phyloP scores from a whole-genome alignment of 2,113 vertebrate genomes.

The Nerophis ophidion region DNA sequence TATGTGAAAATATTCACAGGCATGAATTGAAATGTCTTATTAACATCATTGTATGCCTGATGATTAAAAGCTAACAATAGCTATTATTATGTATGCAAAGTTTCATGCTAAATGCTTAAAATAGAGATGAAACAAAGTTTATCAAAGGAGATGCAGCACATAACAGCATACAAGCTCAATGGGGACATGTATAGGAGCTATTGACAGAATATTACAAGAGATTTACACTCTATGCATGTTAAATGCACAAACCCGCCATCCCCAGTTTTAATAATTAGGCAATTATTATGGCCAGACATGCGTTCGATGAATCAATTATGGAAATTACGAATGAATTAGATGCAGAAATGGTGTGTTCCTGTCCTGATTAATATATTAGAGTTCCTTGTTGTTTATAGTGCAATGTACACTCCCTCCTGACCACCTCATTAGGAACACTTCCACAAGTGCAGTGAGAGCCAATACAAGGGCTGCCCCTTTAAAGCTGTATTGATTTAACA shows the following conservation, averaged over 20 bases:
- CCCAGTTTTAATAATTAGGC: conserved; percentile 18
- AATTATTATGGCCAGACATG: conserved; percentile 28
- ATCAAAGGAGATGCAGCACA: conserved; percentile 2
- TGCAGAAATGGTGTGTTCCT: conserved; percentile 11
- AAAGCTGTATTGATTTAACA: too few species aligned
- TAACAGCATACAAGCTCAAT: conserved; percentile 9
- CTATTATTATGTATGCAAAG: conserved; percentile 1
- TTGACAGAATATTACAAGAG: conserved; percentile 17
- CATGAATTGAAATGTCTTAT: neutral
- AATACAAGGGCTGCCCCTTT: too few species aligned
- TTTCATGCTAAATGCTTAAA: neutral
- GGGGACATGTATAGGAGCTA: conserved; percentile 21
- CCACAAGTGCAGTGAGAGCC: too few species aligned
- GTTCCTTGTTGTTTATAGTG: neutral
- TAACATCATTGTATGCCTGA: neutral
- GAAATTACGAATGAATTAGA: conserved; percentile 25
- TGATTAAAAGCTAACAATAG: conserved; percentile 9
- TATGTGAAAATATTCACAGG: too few species aligned
- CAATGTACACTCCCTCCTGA: too few species aligned
- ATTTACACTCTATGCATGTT: conserved; percentile 17
- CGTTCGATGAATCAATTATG: conserved; percentile 30
- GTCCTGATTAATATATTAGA: conserved; percentile 16
- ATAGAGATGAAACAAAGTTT: neutral
- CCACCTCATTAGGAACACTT: too few species aligned
- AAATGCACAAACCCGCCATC: conserved; percentile 17